These are phyloP conservation scores for Carduelis carduelis DNA, from an alignment of 2,797 vertebrate genomes.

Conservation along the genomic window DNA sequence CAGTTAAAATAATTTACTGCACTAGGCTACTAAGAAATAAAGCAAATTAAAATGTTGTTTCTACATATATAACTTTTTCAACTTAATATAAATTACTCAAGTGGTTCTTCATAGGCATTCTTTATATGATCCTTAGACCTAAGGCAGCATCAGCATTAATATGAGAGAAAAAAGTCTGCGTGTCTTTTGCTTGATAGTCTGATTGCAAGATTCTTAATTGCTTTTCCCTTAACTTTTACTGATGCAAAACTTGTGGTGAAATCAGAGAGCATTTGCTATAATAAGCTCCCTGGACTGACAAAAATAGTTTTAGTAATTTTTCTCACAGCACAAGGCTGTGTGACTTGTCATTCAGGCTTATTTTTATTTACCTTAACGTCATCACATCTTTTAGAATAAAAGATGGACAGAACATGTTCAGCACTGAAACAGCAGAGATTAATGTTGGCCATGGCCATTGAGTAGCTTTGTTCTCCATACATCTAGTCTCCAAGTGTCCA, in stretches of 20 bases:
- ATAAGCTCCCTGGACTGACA: background rate
- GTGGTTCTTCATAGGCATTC: background rate
- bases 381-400: background rate
- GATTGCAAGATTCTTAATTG: background rate
- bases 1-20: background rate
- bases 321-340: background rate
- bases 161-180: background rate
- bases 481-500: accelerated
- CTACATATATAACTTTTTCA: background rate
- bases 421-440: background rate
- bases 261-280: background rate
- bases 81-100: background rate
- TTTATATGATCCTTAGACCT: background rate
- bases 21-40: background rate
- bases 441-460: background rate
- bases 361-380: background rate
- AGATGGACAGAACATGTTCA: background rate
- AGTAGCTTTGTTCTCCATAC: background rate
- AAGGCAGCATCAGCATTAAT: background rate
- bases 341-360: background rate
- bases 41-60: background rate
- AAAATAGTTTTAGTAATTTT: constrained; percentile 2
- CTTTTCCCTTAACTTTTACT: background rate
- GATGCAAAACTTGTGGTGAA: background rate
- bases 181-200: background rate